These are phyloP conservation scores for Cyclargus thomasi DNA, from an alignment of 1,140 invertebrate species.

Conservation along the genomic window DNA sequence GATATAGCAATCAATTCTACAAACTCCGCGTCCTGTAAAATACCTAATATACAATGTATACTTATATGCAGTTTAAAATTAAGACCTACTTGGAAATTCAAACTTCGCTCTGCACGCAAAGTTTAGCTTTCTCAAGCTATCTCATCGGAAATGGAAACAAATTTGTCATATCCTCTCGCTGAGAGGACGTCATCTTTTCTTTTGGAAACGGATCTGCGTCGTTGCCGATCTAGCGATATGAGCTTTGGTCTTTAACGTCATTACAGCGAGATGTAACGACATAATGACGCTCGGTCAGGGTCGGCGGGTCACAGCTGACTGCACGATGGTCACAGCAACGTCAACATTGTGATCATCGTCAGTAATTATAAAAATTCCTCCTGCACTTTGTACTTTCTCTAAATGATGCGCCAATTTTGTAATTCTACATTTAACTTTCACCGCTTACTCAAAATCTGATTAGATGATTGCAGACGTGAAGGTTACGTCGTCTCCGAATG, in stretches of 20 bases:
- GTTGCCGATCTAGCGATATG: not conserved
- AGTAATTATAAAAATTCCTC: not conserved
- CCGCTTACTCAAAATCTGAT: not conserved
- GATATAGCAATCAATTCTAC: too few species aligned
- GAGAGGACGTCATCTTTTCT: not conserved
- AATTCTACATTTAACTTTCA: not conserved
- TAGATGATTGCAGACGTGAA: not conserved
- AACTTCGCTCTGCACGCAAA: too few species aligned
- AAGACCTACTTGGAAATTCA: too few species aligned
- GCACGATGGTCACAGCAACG: not conserved
- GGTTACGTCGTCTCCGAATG: too few species aligned
- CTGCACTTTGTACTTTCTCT: not conserved
- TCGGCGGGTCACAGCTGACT: not conserved
- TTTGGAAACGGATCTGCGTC: too few species aligned
- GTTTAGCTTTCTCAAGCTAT: too few species aligned
- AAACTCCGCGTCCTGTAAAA: too few species aligned
- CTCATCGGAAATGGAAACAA: too few species aligned
- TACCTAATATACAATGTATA: too few species aligned
- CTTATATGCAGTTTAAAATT: too few species aligned
- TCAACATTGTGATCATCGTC: not conserved
- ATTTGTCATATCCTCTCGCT: not conserved
- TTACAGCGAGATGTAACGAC: not conserved
- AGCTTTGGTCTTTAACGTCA: not conserved
- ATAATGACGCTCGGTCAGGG: not conserved
- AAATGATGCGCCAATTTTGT: not conserved